Evolutionary conservation across 2,113 vertebrate genomes (phyloP).

Genomic region (human (Homo sapiens)): DNA sequence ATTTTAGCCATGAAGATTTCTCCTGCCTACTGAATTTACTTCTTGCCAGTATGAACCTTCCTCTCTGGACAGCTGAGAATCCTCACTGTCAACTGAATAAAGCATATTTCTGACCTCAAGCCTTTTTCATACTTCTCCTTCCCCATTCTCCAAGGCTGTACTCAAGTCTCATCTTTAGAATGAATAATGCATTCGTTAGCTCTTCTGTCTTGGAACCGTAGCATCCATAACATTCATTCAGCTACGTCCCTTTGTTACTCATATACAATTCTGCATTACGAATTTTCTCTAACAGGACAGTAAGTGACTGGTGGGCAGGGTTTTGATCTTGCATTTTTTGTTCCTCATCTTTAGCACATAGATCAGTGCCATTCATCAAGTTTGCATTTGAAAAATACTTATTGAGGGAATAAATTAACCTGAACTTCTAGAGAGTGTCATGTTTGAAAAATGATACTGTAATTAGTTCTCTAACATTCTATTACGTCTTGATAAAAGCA

Average conservation of each 20-base stretch:
- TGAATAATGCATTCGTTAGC: not conserved
- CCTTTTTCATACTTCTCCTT: not conserved
- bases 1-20: not conserved
- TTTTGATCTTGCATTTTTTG: constrained; percentile 22
- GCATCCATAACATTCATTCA: not conserved
- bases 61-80: not conserved
- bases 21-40: not conserved
- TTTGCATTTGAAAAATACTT: constrained; percentile 47
- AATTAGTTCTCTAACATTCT: constrained; percentile 72
- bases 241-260: not conserved
- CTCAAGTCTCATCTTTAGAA: not conserved
- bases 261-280: not conserved
- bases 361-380: constrained; percentile 32
- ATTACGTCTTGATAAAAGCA: constrained; percentile 70
- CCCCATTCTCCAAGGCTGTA: not conserved
- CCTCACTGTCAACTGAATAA: not conserved
- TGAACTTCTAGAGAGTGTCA: constrained; percentile 67
- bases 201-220: not conserved
- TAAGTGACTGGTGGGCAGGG: constrained; percentile 21
- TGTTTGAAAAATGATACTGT: constrained; percentile 70
- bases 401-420: constrained; percentile 63
- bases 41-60: not conserved
- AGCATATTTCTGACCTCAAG: not conserved
- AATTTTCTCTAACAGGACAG: constrained; percentile 7
- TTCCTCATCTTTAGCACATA: constrained; percentile 6